A percentile compares a stretch with the other conserved stretches of the same genome.
Evolutionary conservation across 2,113 vertebrate species (phyloP).

Genomic region (Reinhardtius hippoglossoides): DNA sequence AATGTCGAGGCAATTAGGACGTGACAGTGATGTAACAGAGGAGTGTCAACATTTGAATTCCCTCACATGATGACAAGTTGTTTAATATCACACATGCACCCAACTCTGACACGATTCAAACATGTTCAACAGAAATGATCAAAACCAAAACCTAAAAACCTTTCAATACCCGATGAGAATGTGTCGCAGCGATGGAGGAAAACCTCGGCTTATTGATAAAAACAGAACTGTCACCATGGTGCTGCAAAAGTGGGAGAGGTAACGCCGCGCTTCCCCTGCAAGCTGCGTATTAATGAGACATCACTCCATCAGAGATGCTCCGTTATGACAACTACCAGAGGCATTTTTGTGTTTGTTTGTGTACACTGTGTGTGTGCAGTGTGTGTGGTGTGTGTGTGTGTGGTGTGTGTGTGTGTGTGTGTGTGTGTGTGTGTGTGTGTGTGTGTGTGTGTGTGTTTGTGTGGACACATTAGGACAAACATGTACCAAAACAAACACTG

Average conservation of each 20-base stretch:
- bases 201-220: conserved; percentile 43
- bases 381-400: conserved; percentile 20
- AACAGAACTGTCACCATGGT: conserved; percentile 55
- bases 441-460: conserved; percentile 3
- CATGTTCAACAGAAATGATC: neutral
- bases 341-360: conserved; percentile 44
- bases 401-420: conserved; percentile 23
- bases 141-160: neutral
- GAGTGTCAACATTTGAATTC: neutral
- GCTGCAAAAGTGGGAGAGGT: conserved; percentile 61
- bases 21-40: neutral
- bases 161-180: neutral
- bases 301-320: conserved; percentile 66
- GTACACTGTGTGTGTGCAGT: neutral
- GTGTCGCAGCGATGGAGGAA: neutral
- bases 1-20: neutral
- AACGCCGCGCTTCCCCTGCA: conserved; percentile 64
- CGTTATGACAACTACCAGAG: conserved; percentile 74
- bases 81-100: no score
- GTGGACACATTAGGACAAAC: conserved; percentile 13
- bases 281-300: conserved; percentile 73
- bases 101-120: neutral
- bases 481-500: conserved; percentile 49
- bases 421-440: conserved; percentile 17
- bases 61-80: neutral